Evolutionary conservation across 1,140 invertebrate genomes (phyloP).

Genomic region (Xylocopa sonorina): DNA sequence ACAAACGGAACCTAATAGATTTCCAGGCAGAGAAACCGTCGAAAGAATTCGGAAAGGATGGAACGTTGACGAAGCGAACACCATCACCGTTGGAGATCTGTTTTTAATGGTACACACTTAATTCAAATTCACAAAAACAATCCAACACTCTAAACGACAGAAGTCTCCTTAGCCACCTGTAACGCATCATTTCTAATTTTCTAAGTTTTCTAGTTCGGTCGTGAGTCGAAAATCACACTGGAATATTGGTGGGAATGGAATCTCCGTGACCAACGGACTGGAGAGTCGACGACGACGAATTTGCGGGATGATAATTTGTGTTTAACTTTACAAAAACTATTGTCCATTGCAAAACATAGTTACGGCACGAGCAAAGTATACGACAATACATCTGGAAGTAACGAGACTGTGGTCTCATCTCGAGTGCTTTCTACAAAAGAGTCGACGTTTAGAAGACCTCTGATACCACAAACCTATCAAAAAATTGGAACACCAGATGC

Average conservation of each 20-base stretch:
- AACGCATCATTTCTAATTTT: slow-evolving; percentile 49
- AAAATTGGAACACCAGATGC: slow-evolving; percentile 79
- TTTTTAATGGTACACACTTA: slow-evolving; percentile 88
- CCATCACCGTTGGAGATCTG: slow-evolving; percentile 93
- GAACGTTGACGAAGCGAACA: slow-evolving; percentile 88
- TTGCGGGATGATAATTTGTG: slow-evolving; percentile 72
- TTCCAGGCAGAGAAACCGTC: slow-evolving; percentile 81
- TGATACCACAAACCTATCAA: slow-evolving; percentile 78
- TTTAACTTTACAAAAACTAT: slow-evolving; percentile 83
- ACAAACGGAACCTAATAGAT: slow-evolving; percentile 70
- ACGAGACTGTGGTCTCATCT: slow-evolving; percentile 79
- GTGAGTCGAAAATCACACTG: slow-evolving; percentile 89
- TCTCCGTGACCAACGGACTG: slow-evolving; percentile 63
- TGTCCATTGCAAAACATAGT: slow-evolving; percentile 84
- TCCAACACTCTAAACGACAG: neutral
- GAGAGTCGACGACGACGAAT: slow-evolving; percentile 56
- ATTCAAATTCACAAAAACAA: neutral
- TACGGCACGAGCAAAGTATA: slow-evolving; percentile 78
- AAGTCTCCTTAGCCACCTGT: neutral
- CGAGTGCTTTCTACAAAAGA: slow-evolving; percentile 76
- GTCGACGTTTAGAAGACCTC: slow-evolving; percentile 78
- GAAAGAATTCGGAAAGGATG: slow-evolving; percentile 89
- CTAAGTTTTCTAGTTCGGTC: slow-evolving; percentile 85
- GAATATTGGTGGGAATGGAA: slow-evolving; percentile 91
- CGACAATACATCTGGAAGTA: slow-evolving; percentile 78